These are phyloP conservation scores for Drosophila setosimentum DNA, from an alignment of 2,888 invertebrate genomes.

Conservation along the genomic window DNA sequence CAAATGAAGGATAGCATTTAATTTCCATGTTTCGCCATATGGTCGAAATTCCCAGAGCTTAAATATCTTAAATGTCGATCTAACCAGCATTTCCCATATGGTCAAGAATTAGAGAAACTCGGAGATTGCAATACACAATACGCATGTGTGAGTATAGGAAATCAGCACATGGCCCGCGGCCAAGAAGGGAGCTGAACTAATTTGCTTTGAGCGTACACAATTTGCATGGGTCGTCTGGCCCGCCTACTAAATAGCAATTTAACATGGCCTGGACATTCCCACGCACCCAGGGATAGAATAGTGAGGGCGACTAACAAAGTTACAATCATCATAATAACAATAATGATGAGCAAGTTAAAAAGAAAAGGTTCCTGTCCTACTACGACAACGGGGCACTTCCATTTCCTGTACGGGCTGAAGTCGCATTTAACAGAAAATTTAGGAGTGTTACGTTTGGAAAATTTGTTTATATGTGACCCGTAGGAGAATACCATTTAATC, in stretches of 20 bases:
- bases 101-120: background rate
- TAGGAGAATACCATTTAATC: slow-evolving; percentile 48
- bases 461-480: slow-evolving; percentile 47
- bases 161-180: slow-evolving; percentile 41
- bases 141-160: background rate
- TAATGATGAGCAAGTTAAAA: slow-evolving; percentile 31
- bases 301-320: slow-evolving; percentile 54
- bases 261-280: slow-evolving; percentile 53
- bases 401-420: slow-evolving; percentile 61
- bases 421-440: slow-evolving; percentile 44
- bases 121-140: slow-evolving; percentile 5
- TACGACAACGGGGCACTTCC: slow-evolving; percentile 27
- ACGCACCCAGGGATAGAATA: slow-evolving; percentile 2
- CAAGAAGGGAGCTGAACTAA: slow-evolving; percentile 37
- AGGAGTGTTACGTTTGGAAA: slow-evolving; percentile 33
- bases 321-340: slow-evolving; percentile 60
- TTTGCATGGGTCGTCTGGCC: slow-evolving; percentile 48
- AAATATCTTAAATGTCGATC: background rate
- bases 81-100: background rate
- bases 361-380: slow-evolving; percentile 4
- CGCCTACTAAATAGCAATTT: slow-evolving; percentile 64
- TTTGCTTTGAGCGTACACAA: slow-evolving; percentile 58
- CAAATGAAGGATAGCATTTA: background rate
- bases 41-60: background rate
- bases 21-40: background rate